Evolutionary conservation across 2,888 invertebrate species (phyloP), one percentile per base, ranked within the genome.

Genomic region (Creontiades dilutus): DNA sequence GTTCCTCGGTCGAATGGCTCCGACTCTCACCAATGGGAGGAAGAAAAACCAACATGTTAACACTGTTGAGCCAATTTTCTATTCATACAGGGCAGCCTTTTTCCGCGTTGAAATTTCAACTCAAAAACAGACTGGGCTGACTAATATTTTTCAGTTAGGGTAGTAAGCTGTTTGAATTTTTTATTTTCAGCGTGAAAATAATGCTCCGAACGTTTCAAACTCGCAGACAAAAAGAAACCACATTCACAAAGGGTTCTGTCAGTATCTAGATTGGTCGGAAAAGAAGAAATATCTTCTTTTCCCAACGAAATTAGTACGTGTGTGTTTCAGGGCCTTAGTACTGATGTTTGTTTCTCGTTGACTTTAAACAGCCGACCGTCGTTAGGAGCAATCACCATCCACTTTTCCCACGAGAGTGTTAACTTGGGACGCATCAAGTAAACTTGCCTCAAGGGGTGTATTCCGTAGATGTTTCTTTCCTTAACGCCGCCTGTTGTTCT

Each of bases 371-470:
- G 28, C 28, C 47, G 48, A 11, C 52, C 27, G n/a, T 48, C 48
- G 48, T 48, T 27, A 82, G 82, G 19, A 82, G 82, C 52, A 82
- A 82, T 82, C 82, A 19, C 52, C 52, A n/a, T 27, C 47, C 23
- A 82, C 82, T 82, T 82, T 82, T 82, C 82, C 82, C 82, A 82
- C 82, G 82, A 48, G 82, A 47, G 82, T 82, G 82, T 82, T 82
- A 82, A 82, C 47, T 82, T 46, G 27, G 23, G 19, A 7, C 52
- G 55, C 82, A 82, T 82, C 82, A 82, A 52, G 48, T 48, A 52
- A 82, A 82, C 82, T 82, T 28, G 27, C 82, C 82, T 82, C 52
- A 27, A 82, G 82, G 46, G 75, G 80, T 13, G 52, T 52, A 68
- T 82, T 23, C 82, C 82, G 52, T 82, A 82, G 11, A 82, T 82